Evolutionary conservation across 2,888 invertebrate species (phyloP), one percentile per base, ranked within the genome.

Genomic region (Cephus rjabovi): DNA sequence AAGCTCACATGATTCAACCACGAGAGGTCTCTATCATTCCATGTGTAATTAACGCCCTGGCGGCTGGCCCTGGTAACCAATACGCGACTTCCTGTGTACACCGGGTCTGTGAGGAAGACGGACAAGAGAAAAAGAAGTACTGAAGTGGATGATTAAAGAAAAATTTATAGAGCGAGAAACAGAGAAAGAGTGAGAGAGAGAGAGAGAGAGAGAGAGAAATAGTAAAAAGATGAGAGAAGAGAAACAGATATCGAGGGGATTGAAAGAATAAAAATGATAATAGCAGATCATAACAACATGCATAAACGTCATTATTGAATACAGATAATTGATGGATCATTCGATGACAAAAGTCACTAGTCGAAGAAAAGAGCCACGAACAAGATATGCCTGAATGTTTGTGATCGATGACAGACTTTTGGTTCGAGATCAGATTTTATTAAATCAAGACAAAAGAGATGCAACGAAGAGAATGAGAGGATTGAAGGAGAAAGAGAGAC

Each of bases 1-100:
- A 74, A 74, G 74, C 74, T 74, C 74, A 30, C 74, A 37, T 33
- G 34, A 71, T 71, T 71, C 71, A 71, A 56, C 56, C 56, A 9
- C 56, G 56, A 56, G 56, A 56, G 56, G 23, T 56, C 56, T 56
- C 56, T 56, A 56, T 56, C 56, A 9, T 56, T 56, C 56, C 56
- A 56, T 34, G 34, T 33, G 31, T 33, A 71, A 71, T 34, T 71
- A 33, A 33, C 23, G 30, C 71, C 31, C 71, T 34, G 71, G 15
- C 71, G 34, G 71, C 31, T 33, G 71, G 71, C 34, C 33, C 71
- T 71, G 71, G 71, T 71, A 71, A 71, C 71, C 34, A 12, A 34
- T 71, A 34, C 71, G 71, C 71, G 71, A 56, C 56, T 23, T 56
- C 56, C 23, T 56, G 56, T 56, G 56, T 56, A 56, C 23, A 56